A percentile compares a stretch with the other conserved stretches of the same genome.
Evolutionary conservation across 2,888 invertebrate species (phyloP).

Genomic region (Zaprionus bogoriensis): DNA sequence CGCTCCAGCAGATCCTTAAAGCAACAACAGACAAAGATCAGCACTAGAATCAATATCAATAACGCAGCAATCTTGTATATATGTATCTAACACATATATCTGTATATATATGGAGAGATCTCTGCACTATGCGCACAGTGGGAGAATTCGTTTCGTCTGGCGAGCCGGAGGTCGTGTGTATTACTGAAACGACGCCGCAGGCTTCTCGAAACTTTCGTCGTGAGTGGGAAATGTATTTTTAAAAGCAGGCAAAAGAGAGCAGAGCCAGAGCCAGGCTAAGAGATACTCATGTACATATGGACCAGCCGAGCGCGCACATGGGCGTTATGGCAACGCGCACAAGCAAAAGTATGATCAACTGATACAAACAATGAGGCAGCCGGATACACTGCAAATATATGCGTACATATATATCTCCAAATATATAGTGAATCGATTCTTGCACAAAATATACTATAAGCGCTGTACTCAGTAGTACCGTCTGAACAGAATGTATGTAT

Average conservation of each 20-base stretch:
- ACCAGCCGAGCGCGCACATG: conserved; percentile 15
- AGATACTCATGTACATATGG: conserved; percentile 16
- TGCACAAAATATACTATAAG: too few relatives aligned
- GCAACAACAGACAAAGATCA: conserved; percentile 55
- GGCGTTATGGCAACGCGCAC: conserved; percentile 40
- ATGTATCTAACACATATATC: too few relatives aligned
- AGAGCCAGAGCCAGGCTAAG: conserved; percentile 6
- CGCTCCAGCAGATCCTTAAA: conserved; percentile 79
- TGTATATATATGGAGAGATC: conserved; percentile 15
- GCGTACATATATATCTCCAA: background rate
- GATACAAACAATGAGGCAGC: conserved; percentile 35
- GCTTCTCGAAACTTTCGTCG: conserved; percentile 35
- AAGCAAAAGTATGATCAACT: conserved; percentile 2
- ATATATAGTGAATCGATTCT: background rate
- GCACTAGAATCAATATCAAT: conserved; percentile 39
- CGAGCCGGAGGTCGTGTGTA: conserved; percentile 49
- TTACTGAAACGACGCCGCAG: conserved; percentile 52
- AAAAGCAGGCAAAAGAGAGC: conserved; percentile 58
- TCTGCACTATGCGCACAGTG: background rate
- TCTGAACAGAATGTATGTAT: too few relatives aligned
- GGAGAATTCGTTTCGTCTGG: conserved; percentile 26
- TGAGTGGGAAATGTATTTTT: conserved; percentile 66
- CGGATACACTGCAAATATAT: conserved; percentile 4
- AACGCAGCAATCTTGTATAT: conserved; percentile 54
- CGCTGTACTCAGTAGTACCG: too few relatives aligned